Base-by-base conservation (phyloP, 1,140 invertebrate genomes). In the Agraylea sexmaculata region DNA sequence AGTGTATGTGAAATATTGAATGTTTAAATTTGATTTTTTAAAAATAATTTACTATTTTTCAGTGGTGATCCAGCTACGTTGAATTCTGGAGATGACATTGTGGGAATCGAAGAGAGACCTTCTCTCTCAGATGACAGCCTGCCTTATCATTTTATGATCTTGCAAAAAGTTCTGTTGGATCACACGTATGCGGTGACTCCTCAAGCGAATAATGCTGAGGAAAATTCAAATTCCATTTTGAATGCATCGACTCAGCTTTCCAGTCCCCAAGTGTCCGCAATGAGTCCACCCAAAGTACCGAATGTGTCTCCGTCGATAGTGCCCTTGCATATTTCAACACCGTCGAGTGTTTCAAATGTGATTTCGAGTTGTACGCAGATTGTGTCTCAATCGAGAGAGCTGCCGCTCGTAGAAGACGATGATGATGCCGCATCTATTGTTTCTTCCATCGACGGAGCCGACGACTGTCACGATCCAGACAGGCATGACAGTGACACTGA, bases 401-500 rank as follows among this genome's bases (percentile, higher is more conserved):
- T 23, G 12, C 42, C 45, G 11, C 32, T 43, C 4, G 32, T 25
- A 10, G n/a, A 46, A 1, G 57, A 52, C 32, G 64, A 67, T 16
- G 63, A 67, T 35, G 64, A 66, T 45, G 48, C 61, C 16, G 62
- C 61, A 19, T 67, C 64, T 11, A 54, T 63, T 1, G 62, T 64
- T 46, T 66, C 65, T 2, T 68, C 65, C 1, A 40, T 64, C 4
- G 63, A 65, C 29, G 63, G 62, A 7, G n/a, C n/a, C n/a, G n/a
- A n/a, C n/a, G 40, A 42, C 13, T 29, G 40, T 20, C 19, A n/a
- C 3, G 39, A 41, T 41, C 58, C 58, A 5, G 50, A 54, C 19
- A 47, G 54, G 23, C 62, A 59, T 15, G 84, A 83, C 1, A 86
- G 87, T 54, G 85, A 87, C 58, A 90, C 86, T 0, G 86, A 87